Percentiles rank a stretch among this genome's conserved stretches.
phyloP scores from a whole-genome alignment of 1,140 invertebrate genomes.

The Hyles euphorbiae region DNA sequence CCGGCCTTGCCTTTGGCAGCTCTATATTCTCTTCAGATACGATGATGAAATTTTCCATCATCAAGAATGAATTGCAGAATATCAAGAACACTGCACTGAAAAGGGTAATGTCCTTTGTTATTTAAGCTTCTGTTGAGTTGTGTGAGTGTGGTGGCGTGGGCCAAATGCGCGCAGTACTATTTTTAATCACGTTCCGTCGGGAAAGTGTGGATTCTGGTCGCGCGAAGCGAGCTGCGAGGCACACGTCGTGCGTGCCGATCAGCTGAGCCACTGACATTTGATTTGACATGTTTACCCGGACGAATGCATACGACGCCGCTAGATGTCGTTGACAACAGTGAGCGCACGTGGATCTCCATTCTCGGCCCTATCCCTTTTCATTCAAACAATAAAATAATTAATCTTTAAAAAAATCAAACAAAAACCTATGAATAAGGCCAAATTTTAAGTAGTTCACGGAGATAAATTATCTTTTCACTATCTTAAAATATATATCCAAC shows the following conservation, averaged over 20 bases:
- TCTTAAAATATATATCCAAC: slow-evolving; percentile 9
- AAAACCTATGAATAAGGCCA: not conserved
- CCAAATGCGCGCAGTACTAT: slow-evolving; percentile 69
- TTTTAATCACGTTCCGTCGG: slow-evolving; percentile 57
- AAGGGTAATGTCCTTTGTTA: slow-evolving; percentile 84
- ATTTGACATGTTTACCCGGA: slow-evolving; percentile 66
- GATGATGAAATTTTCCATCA: slow-evolving; percentile 98
- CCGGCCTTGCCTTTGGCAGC: slow-evolving; percentile 91
- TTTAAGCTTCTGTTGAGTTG: slow-evolving; percentile 37
- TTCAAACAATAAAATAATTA: not conserved
- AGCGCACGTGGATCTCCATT: slow-evolving; percentile 22
- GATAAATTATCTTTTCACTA: slow-evolving; percentile 8
- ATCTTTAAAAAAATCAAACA: not conserved
- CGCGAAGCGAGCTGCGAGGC: slow-evolving; percentile 30
- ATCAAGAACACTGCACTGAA: slow-evolving; percentile 97
- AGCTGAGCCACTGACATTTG: slow-evolving; percentile 70
- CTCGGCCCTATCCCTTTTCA: slow-evolving; percentile 11
- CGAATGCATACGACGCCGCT: slow-evolving; percentile 33
- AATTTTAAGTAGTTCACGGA: slow-evolving; percentile 2
- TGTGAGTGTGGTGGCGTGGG: slow-evolving; percentile 50
- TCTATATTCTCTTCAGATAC: slow-evolving; percentile 97
- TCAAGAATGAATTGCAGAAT: slow-evolving; percentile 97
- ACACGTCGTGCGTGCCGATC: slow-evolving; percentile 55
- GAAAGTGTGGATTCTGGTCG: slow-evolving; percentile 48
- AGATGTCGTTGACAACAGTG: slow-evolving; percentile 55